These are phyloP conservation scores for Campylorhamphus procurvoides DNA, from an alignment of 2,113 vertebrate genomes.

Conservation along the genomic window DNA sequence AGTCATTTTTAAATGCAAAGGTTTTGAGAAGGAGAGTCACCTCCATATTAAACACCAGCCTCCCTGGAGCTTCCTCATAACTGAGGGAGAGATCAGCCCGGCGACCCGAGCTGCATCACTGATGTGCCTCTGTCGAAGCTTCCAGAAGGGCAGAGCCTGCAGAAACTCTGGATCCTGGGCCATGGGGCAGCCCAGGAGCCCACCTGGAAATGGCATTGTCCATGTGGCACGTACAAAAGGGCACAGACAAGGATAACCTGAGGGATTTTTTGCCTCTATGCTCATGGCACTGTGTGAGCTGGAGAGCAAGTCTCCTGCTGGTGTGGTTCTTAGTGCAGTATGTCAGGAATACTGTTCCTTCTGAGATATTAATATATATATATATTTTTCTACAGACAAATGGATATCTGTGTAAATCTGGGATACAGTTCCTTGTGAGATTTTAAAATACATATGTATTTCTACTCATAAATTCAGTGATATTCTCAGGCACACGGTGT, in stretches of 20 bases:
- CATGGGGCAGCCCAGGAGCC: background rate
- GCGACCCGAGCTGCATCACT: background rate
- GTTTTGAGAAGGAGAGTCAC: slow-evolving; percentile 49
- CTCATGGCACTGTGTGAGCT: background rate
- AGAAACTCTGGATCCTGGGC: background rate
- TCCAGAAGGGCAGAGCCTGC: slow-evolving; percentile 39
- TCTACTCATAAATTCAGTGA: background rate
- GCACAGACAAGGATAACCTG: background rate
- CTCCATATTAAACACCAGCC: background rate
- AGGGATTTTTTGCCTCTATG: background rate
- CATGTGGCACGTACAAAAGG: background rate
- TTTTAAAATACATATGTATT: background rate
- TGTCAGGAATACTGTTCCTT: background rate
- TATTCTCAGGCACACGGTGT: background rate
- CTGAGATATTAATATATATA: background rate
- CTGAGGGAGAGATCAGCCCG: background rate
- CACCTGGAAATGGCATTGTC: background rate
- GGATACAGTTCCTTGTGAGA: background rate
- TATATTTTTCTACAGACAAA: background rate
- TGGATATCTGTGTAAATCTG: background rate
- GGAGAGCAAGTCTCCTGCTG: background rate
- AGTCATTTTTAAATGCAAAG: slow-evolving; percentile 75
- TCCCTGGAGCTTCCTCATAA: background rate
- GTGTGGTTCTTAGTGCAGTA: background rate
- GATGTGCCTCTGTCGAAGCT: slow-evolving; percentile 25